Base-by-base conservation (phyloP, 2,113 vertebrate species). In the Crotophaga sulcirostris region DNA sequence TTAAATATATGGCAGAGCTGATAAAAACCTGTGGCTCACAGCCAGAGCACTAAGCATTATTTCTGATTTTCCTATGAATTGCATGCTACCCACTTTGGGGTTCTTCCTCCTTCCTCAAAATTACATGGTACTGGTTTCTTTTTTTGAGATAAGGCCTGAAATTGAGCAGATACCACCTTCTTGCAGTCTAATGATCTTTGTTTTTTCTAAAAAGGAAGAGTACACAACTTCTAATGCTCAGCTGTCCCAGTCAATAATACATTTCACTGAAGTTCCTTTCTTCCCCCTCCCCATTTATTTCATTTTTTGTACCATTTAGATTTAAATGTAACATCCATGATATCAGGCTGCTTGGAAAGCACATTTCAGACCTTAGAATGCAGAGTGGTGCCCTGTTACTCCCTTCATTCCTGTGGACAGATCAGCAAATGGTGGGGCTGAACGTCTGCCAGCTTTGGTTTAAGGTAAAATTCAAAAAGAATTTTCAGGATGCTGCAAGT, bases 1-100 rank as follows among this genome's bases (percentile, higher is more conserved):
- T 90, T 90, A 96, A 96, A 96, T 92, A 93, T 84, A 88, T 78
- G 79, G 52, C 62, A 88, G 56, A 89, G 83, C 44, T 90, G 95
- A 90, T 81, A 96, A 92, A 95, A 96, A 83, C 47, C 31, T 76
- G 38, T 84, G 85, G 33, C 75, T 81, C 64, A 59, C 20, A 0
- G 4, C 85, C 72, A 90, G 51, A 86, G 9, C 64, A 72, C 78
- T 80, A 88, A 77, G 51, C 11, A 4, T 49, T 59, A 68, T 49
- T 55, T 94, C 73, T 3, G 4, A 60, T 89, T 87, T 90, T 87
- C 38, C 66, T 81, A 47, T 1, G 4, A 90, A 81, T 29, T 88
- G 8, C 21, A 58, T 11, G 34, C 45, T 74, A 84, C 24, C 11
- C 11, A 51, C 28, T 67, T 70, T 26, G 8, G n/a, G 10, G 28